A percentile compares a stretch with the other conserved stretches of the same genome.
Evolutionary conservation across 2,888 invertebrate genomes (phyloP).

Genomic region (Tolmerus cingulatus): DNA sequence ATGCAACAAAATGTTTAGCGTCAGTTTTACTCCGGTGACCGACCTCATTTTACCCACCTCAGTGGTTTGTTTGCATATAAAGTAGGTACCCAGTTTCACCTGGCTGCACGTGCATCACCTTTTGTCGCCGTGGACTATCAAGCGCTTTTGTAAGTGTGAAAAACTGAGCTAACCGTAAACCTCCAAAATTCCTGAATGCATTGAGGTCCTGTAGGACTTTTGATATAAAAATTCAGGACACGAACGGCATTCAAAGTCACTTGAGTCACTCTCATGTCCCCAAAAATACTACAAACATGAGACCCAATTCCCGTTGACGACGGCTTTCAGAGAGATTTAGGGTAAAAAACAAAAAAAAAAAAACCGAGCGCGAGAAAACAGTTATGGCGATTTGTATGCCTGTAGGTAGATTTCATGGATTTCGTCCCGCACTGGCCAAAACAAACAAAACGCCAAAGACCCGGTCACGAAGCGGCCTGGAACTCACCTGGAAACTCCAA

Average conservation of each 20-base stretch:
- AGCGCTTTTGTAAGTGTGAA: neutral
- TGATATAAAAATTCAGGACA: neutral
- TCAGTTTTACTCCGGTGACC: neutral
- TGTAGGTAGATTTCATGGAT: neutral
- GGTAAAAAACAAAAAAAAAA: neutral
- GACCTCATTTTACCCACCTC: neutral
- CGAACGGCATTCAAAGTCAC: neutral
- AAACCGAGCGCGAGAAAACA: neutral
- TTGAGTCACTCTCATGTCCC: neutral
- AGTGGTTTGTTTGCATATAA: neutral
- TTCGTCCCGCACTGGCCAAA: neutral
- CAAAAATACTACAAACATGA: neutral
- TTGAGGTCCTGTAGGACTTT: neutral
- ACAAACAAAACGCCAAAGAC: neutral
- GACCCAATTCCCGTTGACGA: neutral
- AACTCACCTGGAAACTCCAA: constrained; percentile 1
- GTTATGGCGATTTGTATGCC: neutral
- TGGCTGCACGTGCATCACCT: neutral
- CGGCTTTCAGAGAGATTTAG: neutral
- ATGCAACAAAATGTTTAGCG: neutral
- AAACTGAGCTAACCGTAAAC: neutral
- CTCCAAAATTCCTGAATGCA: neutral
- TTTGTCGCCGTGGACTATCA: neutral
- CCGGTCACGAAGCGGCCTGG: neutral
- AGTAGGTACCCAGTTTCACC: neutral